A percentile compares a stretch with the other conserved stretches of the same genome.
These are phyloP conservation scores for Apteryx owenii DNA, from an alignment of 2,113 vertebrate genomes.

Conservation along the genomic window DNA sequence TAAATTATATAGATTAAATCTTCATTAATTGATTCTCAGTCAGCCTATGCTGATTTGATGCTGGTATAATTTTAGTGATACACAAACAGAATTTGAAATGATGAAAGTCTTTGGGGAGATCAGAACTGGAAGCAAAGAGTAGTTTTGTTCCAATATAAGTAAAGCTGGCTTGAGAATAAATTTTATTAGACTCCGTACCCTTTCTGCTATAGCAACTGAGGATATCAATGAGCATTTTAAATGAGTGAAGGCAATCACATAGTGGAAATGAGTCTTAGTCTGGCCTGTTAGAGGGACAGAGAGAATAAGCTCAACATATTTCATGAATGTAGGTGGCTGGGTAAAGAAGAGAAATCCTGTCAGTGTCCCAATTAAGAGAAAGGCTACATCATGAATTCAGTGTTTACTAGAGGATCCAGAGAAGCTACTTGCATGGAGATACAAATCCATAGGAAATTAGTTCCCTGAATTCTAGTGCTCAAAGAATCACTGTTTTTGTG, in stretches of 20 bases:
- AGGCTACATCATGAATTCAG: constrained; percentile 6
- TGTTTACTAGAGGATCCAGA: constrained; percentile 13
- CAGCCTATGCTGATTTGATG: constrained; percentile 22
- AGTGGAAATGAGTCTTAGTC: neutral
- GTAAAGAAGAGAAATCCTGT: constrained; percentile 33
- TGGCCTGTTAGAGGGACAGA: neutral
- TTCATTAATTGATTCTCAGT: constrained; percentile 26
- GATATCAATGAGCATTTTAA: constrained; percentile 17
- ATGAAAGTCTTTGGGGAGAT: neutral
- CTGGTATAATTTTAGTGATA: neutral
- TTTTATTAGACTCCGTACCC: constrained; percentile 23
- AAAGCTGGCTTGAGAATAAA: constrained; percentile 42
- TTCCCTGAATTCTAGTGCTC: neutral
- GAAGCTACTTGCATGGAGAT: neutral
- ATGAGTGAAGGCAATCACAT: constrained; percentile 37
- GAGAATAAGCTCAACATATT: constrained; percentile 14
- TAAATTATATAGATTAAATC: constrained; percentile 19
- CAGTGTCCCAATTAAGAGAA: constrained; percentile 37
- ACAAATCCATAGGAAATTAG: constrained; percentile 34
- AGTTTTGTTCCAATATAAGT: neutral
- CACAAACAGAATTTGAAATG: constrained; percentile 7
- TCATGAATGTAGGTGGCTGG: neutral
- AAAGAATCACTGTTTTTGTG: neutral
- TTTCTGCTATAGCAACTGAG: constrained; percentile 12
- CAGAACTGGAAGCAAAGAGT: neutral